Evolutionary conservation across 2,888 invertebrate species (phyloP).

Genomic region (Loripinus fragilis): DNA sequence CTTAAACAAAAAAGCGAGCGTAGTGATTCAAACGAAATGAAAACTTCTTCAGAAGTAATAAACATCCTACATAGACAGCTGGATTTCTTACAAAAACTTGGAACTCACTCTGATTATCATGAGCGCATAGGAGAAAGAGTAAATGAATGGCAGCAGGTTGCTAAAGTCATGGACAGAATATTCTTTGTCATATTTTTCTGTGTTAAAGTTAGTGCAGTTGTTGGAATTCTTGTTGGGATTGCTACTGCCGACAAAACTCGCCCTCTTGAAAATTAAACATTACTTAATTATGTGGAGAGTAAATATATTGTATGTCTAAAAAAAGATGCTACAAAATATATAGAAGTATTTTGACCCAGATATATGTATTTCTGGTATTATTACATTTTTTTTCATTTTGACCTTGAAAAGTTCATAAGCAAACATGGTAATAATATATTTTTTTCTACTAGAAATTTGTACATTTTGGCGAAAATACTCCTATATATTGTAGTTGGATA

Average conservation of each 20-base stretch:
- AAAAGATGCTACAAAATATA: too few relatives aligned
- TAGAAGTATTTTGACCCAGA: too few relatives aligned
- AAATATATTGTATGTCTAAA: too few relatives aligned
- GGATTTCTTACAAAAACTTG: slow-evolving; percentile 55
- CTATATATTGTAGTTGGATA: too few relatives aligned
- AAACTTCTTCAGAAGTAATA: slow-evolving; percentile 34
- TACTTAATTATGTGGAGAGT: too few relatives aligned
- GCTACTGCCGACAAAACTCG: slow-evolving; percentile 19
- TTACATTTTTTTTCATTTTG: too few relatives aligned
- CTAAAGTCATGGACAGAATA: slow-evolving; percentile 63
- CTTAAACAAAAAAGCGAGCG: neutral
- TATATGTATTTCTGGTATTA: too few relatives aligned
- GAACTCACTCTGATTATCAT: slow-evolving; percentile 50
- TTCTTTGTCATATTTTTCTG: slow-evolving; percentile 62
- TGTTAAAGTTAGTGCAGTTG: slow-evolving; percentile 48
- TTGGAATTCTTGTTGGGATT: slow-evolving; percentile 45
- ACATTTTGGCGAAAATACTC: too few relatives aligned
- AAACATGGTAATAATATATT: too few relatives aligned
- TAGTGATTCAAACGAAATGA: neutral
- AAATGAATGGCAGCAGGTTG: slow-evolving; percentile 66
- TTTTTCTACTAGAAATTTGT: too few relatives aligned
- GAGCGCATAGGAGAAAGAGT: slow-evolving; percentile 47
- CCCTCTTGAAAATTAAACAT: neutral
- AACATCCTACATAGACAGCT: slow-evolving; percentile 59
- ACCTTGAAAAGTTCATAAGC: too few relatives aligned